Evolutionary conservation across 1,140 invertebrate species (phyloP).

Genomic region (Drosophila sturtevanti): DNA sequence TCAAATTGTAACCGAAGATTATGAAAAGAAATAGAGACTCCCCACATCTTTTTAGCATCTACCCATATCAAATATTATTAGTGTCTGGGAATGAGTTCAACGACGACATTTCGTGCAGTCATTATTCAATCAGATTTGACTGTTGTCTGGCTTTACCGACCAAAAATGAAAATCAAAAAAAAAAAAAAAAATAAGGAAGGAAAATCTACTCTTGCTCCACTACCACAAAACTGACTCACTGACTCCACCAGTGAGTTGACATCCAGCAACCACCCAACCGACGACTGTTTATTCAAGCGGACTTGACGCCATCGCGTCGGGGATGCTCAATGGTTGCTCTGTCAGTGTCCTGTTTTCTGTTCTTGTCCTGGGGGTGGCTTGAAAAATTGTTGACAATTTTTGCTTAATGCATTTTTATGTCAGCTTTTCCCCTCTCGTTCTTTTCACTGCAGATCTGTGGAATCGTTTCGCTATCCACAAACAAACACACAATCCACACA

Average conservation of each 20-base stretch:
- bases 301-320: conserved; percentile 70
- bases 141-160: conserved; percentile 44
- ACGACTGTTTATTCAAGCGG: conserved; percentile 64
- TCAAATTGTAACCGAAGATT: conserved; percentile 52
- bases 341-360: conserved; percentile 13
- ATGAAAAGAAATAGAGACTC: neutral
- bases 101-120: conserved; percentile 38
- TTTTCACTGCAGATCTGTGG: conserved; percentile 27
- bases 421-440: conserved; percentile 62
- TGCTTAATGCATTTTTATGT: conserved; percentile 78
- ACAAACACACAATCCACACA: conserved; percentile 33
- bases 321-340: conserved; percentile 41
- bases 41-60: neutral
- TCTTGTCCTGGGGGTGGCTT: conserved; percentile 38
- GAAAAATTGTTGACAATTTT: conserved; percentile 80
- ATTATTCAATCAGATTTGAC: conserved; percentile 74
- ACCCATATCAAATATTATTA: conserved; percentile 55
- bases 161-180: conserved; percentile 4
- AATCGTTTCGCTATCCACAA: conserved; percentile 53
- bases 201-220: neutral
- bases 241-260: neutral
- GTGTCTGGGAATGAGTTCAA: conserved; percentile 29
- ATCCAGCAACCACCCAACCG: neutral
- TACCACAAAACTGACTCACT: conserved; percentile 30
- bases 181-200: neutral